These are phyloP conservation scores for Urocynchramus pylzowi DNA, from an alignment of 2,113 vertebrate species.

Conservation along the genomic window DNA sequence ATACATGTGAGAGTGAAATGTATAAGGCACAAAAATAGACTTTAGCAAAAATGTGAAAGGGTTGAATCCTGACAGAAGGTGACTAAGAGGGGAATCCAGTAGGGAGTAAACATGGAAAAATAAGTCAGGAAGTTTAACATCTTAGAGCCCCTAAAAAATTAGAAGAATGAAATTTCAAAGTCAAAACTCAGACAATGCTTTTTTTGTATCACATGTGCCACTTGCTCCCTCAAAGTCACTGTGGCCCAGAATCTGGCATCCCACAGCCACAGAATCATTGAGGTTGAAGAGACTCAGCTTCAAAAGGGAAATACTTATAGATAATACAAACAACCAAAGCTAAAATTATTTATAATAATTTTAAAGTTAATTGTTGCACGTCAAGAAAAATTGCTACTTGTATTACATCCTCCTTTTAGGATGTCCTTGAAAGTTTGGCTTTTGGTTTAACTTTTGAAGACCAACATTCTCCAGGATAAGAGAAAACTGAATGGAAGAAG, in stretches of 20 bases:
- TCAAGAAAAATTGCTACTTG: not conserved
- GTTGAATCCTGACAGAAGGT: not conserved
- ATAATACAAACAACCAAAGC: not conserved
- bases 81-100: not conserved
- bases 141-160: not conserved
- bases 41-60: not conserved
- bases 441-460: not conserved
- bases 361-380: accelerated
- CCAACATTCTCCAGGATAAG: not conserved
- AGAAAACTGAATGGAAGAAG: not conserved
- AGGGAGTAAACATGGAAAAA: not conserved
- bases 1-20: not conserved
- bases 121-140: not conserved
- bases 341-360: not conserved
- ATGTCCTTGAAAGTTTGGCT: not conserved
- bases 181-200: not conserved
- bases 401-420: not conserved
- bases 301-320: not conserved
- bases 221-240: not conserved
- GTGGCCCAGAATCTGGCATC: not conserved
- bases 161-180: not conserved
- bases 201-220: not conserved
- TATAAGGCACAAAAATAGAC: not conserved
- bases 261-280: accelerated
- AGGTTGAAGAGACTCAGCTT: not conserved